Conservation (phyloP, 2,888 invertebrate genomes). For the Julus scanicus region DNA sequence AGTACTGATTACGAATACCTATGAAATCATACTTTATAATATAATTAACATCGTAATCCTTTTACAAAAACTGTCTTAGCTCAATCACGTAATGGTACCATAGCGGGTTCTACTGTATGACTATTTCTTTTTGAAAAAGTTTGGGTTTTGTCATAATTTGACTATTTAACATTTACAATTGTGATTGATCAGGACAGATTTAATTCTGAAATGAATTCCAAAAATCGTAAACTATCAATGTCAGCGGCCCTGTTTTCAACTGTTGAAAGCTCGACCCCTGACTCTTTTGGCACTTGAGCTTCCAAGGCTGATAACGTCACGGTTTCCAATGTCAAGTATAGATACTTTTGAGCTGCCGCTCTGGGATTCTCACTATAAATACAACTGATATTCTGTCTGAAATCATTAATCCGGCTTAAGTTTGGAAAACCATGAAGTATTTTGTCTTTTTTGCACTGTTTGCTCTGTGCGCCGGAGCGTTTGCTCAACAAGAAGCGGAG, state of each 20-base stretch:
- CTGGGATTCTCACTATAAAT: not conserved
- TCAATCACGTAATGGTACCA: no score
- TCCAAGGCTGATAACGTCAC: not conserved
- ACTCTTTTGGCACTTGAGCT: not conserved
- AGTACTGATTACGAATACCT: no score
- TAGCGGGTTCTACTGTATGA: no score
- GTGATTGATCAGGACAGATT: no score
- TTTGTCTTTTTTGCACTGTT: not conserved
- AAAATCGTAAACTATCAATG: not conserved
- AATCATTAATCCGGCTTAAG: not conserved
- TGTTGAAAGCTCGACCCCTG: slow-evolving; percentile 4
- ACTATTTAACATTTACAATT: no score
- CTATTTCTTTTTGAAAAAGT: no score
- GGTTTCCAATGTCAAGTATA: slow-evolving; percentile 27
- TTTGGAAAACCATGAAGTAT: not conserved
- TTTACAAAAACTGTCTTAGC: no score
- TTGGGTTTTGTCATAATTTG: no score
- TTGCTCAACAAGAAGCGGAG: not conserved
- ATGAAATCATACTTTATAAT: no score
- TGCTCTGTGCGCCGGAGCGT: not conserved
- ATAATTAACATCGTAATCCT: no score
- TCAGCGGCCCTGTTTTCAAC: not conserved
- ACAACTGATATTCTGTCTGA: not conserved
- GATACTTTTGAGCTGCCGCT: not conserved
- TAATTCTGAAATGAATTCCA: no score